These are phyloP conservation scores for Himalopsyche phryganea DNA, from an alignment of 1,140 invertebrate species.

Conservation along the genomic window DNA sequence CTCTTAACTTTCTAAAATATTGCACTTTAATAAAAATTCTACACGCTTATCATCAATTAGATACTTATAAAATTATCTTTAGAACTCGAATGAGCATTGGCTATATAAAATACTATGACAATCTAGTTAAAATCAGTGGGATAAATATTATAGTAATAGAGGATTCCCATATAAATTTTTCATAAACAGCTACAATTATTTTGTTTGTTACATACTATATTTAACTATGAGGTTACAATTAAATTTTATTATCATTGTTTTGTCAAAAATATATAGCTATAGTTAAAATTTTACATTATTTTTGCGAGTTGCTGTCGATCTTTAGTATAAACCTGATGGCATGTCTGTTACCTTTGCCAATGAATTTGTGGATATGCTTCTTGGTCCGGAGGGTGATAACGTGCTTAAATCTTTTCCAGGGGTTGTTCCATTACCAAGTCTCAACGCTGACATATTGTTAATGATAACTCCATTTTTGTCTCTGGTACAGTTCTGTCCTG, in stretches of 20 bases:
- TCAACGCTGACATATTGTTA: conserved; percentile 41
- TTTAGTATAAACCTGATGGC: conserved; percentile 67
- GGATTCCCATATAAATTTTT: conserved; percentile 41
- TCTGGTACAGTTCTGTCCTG: conserved; percentile 50
- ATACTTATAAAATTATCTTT: too few species aligned
- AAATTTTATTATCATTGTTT: too few species aligned
- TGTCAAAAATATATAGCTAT: too few species aligned
- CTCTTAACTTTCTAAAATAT: too few species aligned
- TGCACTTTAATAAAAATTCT: too few species aligned
- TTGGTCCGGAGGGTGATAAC: conserved; percentile 42
- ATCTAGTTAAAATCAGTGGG: conserved; percentile 38
- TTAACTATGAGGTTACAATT: too few species aligned
- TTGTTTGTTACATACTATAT: too few species aligned
- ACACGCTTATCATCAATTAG: too few species aligned
- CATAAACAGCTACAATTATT: too few species aligned
- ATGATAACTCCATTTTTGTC: conserved; percentile 37
- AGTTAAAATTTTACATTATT: too few species aligned
- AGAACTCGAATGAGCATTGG: too few species aligned
- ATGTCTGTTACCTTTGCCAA: conserved; percentile 65
- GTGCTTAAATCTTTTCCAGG: conserved; percentile 47
- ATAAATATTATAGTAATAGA: conserved; percentile 48
- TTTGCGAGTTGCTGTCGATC: not conserved
- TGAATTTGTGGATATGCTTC: conserved; percentile 39
- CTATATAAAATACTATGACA: too few species aligned
- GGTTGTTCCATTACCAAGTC: conserved; percentile 45